phyloP scores from a whole-genome alignment of 2,797 vertebrate species.

The Eulemur albifrons region DNA sequence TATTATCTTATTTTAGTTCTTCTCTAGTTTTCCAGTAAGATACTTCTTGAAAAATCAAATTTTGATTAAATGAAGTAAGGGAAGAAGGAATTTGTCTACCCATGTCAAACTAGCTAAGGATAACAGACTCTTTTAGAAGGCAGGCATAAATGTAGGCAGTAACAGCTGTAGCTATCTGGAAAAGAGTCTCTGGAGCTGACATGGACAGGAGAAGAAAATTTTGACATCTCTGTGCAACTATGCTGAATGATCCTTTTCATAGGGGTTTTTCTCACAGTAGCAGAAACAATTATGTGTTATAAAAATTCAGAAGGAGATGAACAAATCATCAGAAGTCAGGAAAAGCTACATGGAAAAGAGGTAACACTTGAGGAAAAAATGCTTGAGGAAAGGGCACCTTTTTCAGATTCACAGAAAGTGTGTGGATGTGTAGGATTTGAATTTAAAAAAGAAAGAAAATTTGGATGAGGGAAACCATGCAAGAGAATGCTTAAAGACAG shows the following conservation, averaged over 20 bases:
- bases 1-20: neutral
- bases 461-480: neutral
- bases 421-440: neutral
- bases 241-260: neutral
- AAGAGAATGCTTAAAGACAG: neutral
- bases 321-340: neutral
- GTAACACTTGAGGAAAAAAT: neutral
- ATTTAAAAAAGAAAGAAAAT: neutral
- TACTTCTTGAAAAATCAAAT: neutral
- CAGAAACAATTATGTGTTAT: neutral
- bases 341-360: neutral
- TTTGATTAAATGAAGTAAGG: constrained; percentile 17
- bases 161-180: neutral
- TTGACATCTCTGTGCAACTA: neutral
- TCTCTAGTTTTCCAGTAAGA: neutral
- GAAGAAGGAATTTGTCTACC: neutral
- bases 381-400: neutral
- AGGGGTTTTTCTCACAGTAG: neutral
- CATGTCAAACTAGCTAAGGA: neutral
- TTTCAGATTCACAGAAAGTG: neutral
- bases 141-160: neutral
- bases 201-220: neutral
- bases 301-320: neutral
- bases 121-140: neutral
- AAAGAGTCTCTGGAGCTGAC: neutral